A percentile compares a stretch with the other conserved stretches of the same genome.
Evolutionary conservation across 2,888 invertebrate genomes (phyloP).

Genomic region (Eudemis profundana): DNA sequence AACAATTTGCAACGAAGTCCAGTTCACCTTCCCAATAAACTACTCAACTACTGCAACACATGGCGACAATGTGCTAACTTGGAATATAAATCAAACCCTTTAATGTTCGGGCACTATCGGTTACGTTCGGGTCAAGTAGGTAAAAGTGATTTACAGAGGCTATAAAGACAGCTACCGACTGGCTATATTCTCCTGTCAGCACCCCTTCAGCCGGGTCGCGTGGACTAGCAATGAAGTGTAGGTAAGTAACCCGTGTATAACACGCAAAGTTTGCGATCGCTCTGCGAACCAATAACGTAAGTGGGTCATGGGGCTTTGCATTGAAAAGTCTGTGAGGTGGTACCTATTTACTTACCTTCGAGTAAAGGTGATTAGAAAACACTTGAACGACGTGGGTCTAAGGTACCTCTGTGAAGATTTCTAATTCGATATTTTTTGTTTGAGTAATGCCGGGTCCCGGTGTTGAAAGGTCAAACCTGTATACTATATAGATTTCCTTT

Average conservation of each 20-base stretch:
- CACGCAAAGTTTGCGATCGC: slow-evolving; percentile 51
- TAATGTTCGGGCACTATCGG: slow-evolving; percentile 77
- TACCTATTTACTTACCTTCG: no score
- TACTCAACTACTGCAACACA: slow-evolving; percentile 75
- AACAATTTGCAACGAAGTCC: slow-evolving; percentile 47
- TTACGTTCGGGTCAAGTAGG: slow-evolving; percentile 77
- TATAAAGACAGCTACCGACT: slow-evolving; percentile 76
- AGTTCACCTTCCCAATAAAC: slow-evolving; percentile 77
- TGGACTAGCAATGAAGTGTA: slow-evolving; percentile 65
- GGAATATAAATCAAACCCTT: slow-evolving; percentile 82
- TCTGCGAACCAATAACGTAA: slow-evolving; percentile 48
- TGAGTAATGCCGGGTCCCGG: no score
- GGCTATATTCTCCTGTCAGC: slow-evolving; percentile 75
- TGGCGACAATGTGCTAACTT: slow-evolving; percentile 81
- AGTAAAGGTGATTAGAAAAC: no score
- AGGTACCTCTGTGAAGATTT: no score
- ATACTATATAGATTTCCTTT: no score
- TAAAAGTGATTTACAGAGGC: slow-evolving; percentile 77
- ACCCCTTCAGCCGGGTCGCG: slow-evolving; percentile 54
- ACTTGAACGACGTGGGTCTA: no score
- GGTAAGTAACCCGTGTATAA: slow-evolving; percentile 51
- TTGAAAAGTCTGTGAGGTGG: background rate
- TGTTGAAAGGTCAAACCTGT: no score
- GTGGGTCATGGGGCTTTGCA: slow-evolving; percentile 40
- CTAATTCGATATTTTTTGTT: no score